A percentile compares a stretch with the other conserved stretches of the same genome.
Conservation (phyloP, 2,888 invertebrate genomes). For the Mechanitis mazaeus region DNA sequence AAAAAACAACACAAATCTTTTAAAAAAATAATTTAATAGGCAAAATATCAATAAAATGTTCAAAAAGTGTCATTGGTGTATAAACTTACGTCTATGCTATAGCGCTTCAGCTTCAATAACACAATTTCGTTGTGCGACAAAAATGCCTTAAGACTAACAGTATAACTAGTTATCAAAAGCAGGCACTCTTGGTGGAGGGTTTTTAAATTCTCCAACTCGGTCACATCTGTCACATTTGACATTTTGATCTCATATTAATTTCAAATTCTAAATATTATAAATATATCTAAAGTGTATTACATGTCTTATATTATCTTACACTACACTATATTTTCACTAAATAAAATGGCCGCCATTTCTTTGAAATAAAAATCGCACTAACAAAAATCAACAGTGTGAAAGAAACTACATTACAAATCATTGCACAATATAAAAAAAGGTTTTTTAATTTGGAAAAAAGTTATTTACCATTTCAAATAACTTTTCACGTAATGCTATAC, state of each 20-base stretch:
- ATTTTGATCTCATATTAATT: constrained; percentile 9
- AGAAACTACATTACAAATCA: neutral
- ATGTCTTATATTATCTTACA: neutral
- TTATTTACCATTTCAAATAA: neutral
- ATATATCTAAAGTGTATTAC: constrained; percentile 7
- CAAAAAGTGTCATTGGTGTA: constrained; percentile 75
- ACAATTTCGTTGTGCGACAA: constrained; percentile 54
- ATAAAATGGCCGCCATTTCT: constrained; percentile 25
- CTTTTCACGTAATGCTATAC: neutral
- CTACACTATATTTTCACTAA: constrained; percentile 13
- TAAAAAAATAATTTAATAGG: constrained; percentile 77
- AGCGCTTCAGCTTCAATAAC: constrained; percentile 53
- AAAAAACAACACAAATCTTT: constrained; percentile 42
- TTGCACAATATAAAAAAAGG: neutral
- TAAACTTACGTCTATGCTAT: constrained; percentile 54
- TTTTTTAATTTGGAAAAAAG: neutral
- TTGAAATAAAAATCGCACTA: constrained; percentile 14
- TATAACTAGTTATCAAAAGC: constrained; percentile 40
- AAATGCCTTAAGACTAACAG: constrained; percentile 34
- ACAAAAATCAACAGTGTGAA: constrained; percentile 8
- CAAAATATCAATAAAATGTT: constrained; percentile 71
- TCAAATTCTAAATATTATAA: constrained; percentile 21
- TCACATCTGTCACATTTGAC: constrained; percentile 8
- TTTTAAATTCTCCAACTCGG: constrained; percentile 18
- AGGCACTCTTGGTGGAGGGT: constrained; percentile 59